Conservation (phyloP, 92 coral and sea anemone genomes). For the Epizoanthus stellaris region DNA sequence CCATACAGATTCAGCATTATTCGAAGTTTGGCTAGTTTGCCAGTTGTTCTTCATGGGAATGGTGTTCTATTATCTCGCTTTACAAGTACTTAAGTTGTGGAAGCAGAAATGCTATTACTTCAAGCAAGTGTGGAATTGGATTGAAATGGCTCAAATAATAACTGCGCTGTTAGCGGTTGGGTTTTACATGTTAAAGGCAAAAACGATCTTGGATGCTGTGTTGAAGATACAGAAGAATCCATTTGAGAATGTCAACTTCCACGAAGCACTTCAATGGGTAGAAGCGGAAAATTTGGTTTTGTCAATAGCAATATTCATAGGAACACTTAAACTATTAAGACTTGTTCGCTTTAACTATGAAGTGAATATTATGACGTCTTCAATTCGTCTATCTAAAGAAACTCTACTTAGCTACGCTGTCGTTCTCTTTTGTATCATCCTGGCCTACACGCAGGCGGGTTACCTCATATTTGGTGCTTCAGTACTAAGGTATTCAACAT, state of each 20-base stretch:
- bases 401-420: constrained; percentile 64
- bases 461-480: constrained; percentile 58
- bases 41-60: constrained; percentile 58
- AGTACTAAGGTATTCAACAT: constrained; percentile 56
- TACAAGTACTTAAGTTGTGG: constrained; percentile 52
- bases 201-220: constrained; percentile 63
- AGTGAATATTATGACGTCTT: constrained; percentile 61
- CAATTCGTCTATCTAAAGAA: constrained; percentile 56
- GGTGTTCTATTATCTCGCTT: constrained; percentile 50
- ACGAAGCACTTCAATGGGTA: constrained; percentile 55
- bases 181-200: constrained; percentile 72
- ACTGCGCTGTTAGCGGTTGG: constrained; percentile 62
- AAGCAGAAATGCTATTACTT: constrained; percentile 48
- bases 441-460: constrained; percentile 61
- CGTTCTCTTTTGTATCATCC: constrained; percentile 57
- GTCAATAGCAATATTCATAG: constrained; percentile 69
- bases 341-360: constrained; percentile 83
- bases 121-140: constrained; percentile 71
- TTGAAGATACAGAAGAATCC: constrained; percentile 68
- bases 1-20: constrained; percentile 57
- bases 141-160: constrained; percentile 63
- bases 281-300: constrained; percentile 73
- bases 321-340: constrained; percentile 69
- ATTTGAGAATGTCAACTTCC: constrained; percentile 72
- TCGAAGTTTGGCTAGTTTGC: constrained; percentile 68